Evolutionary conservation across 2,113 vertebrate species (phyloP), one percentile per base, ranked within the genome.

Genomic region (Calidris pugnax): DNA sequence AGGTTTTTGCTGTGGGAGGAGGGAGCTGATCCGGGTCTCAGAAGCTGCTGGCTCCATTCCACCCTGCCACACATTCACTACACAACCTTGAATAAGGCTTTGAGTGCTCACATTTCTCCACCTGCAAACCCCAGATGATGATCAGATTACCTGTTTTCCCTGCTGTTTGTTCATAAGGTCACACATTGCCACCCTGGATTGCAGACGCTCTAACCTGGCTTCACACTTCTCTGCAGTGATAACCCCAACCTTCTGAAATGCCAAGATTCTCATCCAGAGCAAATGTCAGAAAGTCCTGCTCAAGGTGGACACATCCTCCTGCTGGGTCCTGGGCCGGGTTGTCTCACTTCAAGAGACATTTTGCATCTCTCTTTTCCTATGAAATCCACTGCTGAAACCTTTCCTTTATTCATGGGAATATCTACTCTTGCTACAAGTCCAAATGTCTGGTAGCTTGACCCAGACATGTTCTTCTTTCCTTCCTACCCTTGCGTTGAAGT

Each of bases 371-470:
- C 4, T 59, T 76, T 76, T 76, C 18, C 20, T 68, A 2, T 30
- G 26, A 89, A 89, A 63, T 11, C 4, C 16, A 37, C 24, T 50
- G 13, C 17, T 68, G 45, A 62, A 18, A 16, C 12, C 9, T 62
- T 63, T 56, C 37, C 23, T 77, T 67, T 50, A 43, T 27, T 33
- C 20, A 39, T 2, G 8, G 55, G 4, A 78, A n/a, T 2, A 62
- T 5, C 39, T 24, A 68, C 7, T 35, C 35, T 43, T 75, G 33
- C 56, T 64, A 10, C 7, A 39, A 26, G 30, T 23, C 45, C 28
- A 43, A 13, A 18, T 1, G 1, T 10, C 35, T 19, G 1, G 7
- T 0, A 21, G 4, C 27, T 64, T 45, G 24, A 48, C 39, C 10
- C 43, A 87, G 33, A 41, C 18, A 47, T 2, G 6, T 23, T 60